phyloP scores from a whole-genome alignment of 30 jellyfish, hydroid and myxozoan species.

The Chrysaora quinquecirrha region DNA sequence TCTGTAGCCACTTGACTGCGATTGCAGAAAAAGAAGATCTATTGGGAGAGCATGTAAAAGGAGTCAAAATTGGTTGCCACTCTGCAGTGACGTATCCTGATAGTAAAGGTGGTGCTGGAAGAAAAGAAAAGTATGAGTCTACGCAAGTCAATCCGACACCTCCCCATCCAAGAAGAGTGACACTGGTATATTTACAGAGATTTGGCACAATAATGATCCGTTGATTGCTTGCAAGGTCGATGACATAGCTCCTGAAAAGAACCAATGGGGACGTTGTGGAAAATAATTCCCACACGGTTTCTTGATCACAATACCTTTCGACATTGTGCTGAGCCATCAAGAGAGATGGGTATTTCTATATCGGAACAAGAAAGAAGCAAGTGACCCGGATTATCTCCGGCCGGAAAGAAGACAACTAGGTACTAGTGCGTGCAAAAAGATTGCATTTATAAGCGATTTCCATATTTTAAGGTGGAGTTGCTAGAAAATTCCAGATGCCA shows the following conservation, averaged over 20 bases:
- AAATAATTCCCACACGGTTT: background rate
- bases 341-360: constrained; percentile 12
- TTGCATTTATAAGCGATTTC: background rate
- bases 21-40: constrained; percentile 2
- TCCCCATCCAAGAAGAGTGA: background rate
- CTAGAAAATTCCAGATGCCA: background rate
- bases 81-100: constrained; percentile 12
- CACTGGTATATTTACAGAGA: background rate
- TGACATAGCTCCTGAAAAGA: background rate
- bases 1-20: constrained; percentile 27
- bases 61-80: background rate
- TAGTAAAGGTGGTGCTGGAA: background rate
- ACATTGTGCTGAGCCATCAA: background rate
- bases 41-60: background rate
- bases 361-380: background rate
- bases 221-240: background rate
- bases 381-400: background rate
- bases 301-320: background rate
- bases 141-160: background rate
- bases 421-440: background rate
- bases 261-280: background rate
- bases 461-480: background rate
- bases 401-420: background rate
- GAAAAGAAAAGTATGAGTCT: background rate
- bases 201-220: background rate